Percentiles rank a stretch among this genome's conserved stretches.
Evolutionary conservation across 2,113 vertebrate genomes (phyloP).

Genomic region (Halichoerus grypus): DNA sequence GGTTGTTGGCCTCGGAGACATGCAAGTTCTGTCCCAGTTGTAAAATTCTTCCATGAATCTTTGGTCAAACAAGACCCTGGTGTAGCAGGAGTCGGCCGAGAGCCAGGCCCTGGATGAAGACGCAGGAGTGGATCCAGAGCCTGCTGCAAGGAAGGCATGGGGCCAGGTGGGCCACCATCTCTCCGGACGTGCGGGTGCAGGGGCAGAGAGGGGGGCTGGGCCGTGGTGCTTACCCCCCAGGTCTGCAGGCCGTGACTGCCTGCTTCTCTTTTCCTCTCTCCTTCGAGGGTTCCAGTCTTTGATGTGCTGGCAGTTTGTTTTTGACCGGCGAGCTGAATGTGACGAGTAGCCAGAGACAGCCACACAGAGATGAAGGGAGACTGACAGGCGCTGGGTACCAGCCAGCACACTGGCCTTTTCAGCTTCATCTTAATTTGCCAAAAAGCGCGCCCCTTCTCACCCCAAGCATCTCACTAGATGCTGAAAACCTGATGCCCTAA

Average conservation of each 20-base stretch:
- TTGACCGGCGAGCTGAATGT: rapidly evolving
- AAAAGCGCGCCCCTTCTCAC: background rate
- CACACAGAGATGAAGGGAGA: background rate
- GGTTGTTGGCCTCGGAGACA: rapidly evolving
- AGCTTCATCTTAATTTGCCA: conserved; percentile 44
- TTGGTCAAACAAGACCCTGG: background rate
- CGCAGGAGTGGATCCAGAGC: background rate
- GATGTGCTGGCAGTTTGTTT: too few species aligned
- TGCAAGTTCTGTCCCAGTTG: rapidly evolving
- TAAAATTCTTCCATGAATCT: rapidly evolving
- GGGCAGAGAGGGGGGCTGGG: rapidly evolving
- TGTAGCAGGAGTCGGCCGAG: rapidly evolving
- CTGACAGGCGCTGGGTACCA: background rate
- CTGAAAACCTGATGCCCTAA: background rate
- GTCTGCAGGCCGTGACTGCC: background rate
- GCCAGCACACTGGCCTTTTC: conserved; percentile 64
- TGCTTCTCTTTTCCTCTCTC: rapidly evolving
- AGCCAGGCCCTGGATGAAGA: background rate
- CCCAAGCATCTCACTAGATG: background rate
- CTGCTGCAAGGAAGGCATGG: rapidly evolving
- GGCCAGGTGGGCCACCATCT: rapidly evolving
- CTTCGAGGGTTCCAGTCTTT: rapidly evolving
- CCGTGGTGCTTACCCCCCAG: rapidly evolving
- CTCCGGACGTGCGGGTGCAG: rapidly evolving
- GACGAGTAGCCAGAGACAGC: background rate